phyloP scores from a whole-genome alignment of 2,113 vertebrate genomes.

The Gopherus evgoodei region DNA sequence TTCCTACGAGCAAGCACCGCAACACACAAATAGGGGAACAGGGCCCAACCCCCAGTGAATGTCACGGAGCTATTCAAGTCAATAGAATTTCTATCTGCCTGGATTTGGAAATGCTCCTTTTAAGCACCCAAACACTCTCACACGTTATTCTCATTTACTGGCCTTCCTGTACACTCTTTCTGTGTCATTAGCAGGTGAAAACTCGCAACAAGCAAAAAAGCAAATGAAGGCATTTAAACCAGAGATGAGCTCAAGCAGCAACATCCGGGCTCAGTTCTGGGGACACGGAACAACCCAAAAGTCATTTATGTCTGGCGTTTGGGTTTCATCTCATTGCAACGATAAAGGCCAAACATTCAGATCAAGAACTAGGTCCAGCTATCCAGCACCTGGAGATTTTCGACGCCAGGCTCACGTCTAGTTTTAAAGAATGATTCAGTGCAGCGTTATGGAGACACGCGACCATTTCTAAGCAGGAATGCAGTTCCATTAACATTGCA shows the following conservation, averaged over 20 bases:
- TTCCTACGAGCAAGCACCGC: background rate
- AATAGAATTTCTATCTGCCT: background rate
- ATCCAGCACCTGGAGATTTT: background rate
- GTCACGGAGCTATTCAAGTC: background rate
- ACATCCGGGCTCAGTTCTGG: background rate
- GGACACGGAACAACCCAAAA: background rate
- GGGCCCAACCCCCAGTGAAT: background rate
- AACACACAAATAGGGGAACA: background rate
- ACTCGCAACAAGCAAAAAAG: background rate
- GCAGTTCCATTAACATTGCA: background rate
- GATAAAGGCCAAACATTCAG: background rate
- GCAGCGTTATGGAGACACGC: fast-evolving
- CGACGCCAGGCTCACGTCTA: background rate
- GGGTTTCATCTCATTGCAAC: background rate
- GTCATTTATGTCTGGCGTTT: background rate
- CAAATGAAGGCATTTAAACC: background rate
- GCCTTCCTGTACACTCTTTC: background rate
- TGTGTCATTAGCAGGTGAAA: background rate
- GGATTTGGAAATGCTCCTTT: background rate
- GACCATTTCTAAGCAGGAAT: background rate
- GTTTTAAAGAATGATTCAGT: background rate
- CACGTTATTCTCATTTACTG: background rate
- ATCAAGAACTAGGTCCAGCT: background rate
- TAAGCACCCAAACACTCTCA: background rate
- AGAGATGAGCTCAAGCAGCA: background rate